phyloP scores from a whole-genome alignment of 2,888 invertebrate genomes.

The Drosophila demipolita region DNA sequence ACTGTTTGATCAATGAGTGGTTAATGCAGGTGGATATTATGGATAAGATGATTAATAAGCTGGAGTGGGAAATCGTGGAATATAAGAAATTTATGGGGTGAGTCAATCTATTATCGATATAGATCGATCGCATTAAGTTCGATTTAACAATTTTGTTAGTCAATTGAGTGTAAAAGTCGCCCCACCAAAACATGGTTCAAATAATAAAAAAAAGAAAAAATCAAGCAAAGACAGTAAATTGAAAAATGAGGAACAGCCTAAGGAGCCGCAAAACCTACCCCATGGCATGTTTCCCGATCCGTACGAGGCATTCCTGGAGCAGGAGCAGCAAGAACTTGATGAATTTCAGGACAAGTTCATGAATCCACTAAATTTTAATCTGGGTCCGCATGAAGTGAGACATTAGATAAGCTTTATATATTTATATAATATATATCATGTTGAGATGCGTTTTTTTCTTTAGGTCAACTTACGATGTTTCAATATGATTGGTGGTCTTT shows the following conservation, averaged over 20 bases:
- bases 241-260: constrained; percentile 10
- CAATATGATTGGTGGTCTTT: constrained; percentile 80
- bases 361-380: constrained; percentile 57
- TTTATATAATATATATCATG: not conserved
- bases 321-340: constrained; percentile 56
- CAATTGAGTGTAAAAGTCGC: not conserved
- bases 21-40: constrained; percentile 64
- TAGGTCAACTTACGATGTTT: constrained; percentile 81
- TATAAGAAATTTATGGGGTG: constrained; percentile 61
- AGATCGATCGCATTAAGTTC: too few relatives aligned
- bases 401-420: too few relatives aligned
- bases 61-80: constrained; percentile 51
- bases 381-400: constrained; percentile 70
- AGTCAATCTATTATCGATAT: not conserved
- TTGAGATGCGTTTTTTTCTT: not conserved
- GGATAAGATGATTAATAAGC: constrained; percentile 45
- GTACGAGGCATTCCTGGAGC: constrained; percentile 56
- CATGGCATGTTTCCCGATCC: constrained; percentile 71
- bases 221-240: not conserved
- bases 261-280: constrained; percentile 56
- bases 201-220: not conserved
- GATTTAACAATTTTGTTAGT: not conserved
- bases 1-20: constrained; percentile 74
- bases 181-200: not conserved
- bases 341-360: constrained; percentile 49